phyloP scores from a whole-genome alignment of 2,888 invertebrate species.

The Cerastis leucographa region DNA sequence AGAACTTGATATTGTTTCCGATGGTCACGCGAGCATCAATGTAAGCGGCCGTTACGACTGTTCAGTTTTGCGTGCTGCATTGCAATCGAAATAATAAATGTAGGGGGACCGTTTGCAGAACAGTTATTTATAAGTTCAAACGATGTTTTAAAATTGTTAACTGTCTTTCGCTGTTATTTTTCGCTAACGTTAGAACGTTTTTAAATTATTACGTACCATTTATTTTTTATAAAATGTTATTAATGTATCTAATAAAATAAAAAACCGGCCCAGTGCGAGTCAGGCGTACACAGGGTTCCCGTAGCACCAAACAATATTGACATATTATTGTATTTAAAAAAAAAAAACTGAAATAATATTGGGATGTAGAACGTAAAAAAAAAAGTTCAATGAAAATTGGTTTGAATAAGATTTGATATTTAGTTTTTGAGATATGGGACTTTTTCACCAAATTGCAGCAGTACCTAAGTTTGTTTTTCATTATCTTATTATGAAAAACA shows the following conservation, averaged over 20 bases:
- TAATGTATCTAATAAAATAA: too few relatives aligned
- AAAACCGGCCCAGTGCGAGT: too few relatives aligned
- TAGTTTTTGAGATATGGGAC: too few relatives aligned
- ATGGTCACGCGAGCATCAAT: constrained; percentile 60
- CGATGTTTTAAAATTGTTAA: constrained; percentile 37
- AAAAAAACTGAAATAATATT: too few relatives aligned
- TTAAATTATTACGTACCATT: background rate
- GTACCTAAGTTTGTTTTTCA: too few relatives aligned
- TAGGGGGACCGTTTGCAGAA: constrained; percentile 50
- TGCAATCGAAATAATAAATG: constrained; percentile 52
- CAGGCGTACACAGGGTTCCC: too few relatives aligned
- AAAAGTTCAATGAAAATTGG: too few relatives aligned
- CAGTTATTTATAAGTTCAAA: constrained; percentile 57
- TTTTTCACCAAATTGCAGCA: too few relatives aligned
- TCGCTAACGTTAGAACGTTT: background rate
- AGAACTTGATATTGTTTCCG: constrained; percentile 45
- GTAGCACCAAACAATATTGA: too few relatives aligned
- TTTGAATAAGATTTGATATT: too few relatives aligned
- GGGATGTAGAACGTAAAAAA: too few relatives aligned
- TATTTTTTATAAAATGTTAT: background rate
- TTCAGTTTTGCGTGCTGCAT: constrained; percentile 61
- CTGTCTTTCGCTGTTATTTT: constrained; percentile 6
- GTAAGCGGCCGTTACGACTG: constrained; percentile 42
- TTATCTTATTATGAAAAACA: too few relatives aligned
- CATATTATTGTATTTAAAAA: background rate